Conservation (phyloP, 2,797 vertebrate species). For the Balearica regulorum region DNA sequence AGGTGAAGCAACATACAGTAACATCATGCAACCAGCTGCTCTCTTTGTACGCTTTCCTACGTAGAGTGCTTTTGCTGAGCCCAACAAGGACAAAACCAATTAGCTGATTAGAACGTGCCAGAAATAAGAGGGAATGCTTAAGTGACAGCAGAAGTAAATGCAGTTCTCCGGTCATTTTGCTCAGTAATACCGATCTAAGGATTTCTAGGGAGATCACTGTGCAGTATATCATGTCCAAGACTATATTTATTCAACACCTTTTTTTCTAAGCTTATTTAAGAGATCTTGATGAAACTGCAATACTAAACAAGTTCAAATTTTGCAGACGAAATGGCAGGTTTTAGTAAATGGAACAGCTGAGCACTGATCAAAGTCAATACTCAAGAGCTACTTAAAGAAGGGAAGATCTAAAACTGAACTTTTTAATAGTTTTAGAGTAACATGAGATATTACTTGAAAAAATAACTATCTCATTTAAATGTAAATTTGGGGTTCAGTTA, state of each 20-base stretch:
- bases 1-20: conserved; percentile 18
- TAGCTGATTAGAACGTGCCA: conserved; percentile 60
- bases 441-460: neutral
- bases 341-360: conserved; percentile 10
- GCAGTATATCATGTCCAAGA: neutral
- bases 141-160: conserved; percentile 15
- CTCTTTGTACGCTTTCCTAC: conserved; percentile 33
- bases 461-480: conserved; percentile 59
- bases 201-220: neutral
- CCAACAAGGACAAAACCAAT: conserved; percentile 55
- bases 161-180: neutral
- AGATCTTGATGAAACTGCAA: neutral
- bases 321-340: neutral
- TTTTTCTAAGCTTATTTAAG: conserved; percentile 19
- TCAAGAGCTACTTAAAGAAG: conserved; percentile 37
- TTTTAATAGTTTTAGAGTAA: conserved; percentile 28
- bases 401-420: neutral
- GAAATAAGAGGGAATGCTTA: conserved; percentile 45
- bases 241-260: neutral
- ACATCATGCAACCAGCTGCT: conserved; percentile 59
- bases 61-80: conserved; percentile 40
- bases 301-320: neutral
- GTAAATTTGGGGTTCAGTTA: conserved; percentile 63
- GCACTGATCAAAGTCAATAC: conserved; percentile 32
- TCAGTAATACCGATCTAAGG: neutral